Percentiles rank a stretch among this genome's conserved stretches.
These are phyloP conservation scores for Mormyrus iriodes DNA, from an alignment of 2,113 vertebrate species.

Conservation along the genomic window DNA sequence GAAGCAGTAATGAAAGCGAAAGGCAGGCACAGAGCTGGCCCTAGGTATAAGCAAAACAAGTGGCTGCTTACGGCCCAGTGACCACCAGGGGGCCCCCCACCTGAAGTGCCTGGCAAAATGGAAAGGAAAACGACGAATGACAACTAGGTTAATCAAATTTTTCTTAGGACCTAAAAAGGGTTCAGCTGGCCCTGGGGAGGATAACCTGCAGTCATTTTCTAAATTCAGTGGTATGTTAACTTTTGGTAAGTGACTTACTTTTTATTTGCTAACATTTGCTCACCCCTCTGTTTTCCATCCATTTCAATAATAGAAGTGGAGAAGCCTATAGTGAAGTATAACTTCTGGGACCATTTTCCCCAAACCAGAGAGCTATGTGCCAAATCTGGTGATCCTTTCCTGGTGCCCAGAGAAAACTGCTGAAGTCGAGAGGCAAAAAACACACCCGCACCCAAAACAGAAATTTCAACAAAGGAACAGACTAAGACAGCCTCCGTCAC, in stretches of 20 bases:
- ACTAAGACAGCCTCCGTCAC: background rate
- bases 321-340: background rate
- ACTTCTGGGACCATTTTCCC: background rate
- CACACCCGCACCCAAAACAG: background rate
- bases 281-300: background rate
- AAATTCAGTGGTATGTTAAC: background rate
- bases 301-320: background rate
- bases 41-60: background rate
- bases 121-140: background rate
- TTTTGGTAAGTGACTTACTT: background rate
- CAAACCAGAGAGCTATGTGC: background rate
- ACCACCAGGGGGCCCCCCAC: background rate
- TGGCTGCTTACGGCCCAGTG: background rate
- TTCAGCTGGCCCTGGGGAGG: background rate
- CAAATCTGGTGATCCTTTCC: background rate
- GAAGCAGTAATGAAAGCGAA: too few species aligned
- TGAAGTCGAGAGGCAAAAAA: background rate
- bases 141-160: background rate
- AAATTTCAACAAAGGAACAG: background rate
- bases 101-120: background rate
- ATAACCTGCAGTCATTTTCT: background rate
- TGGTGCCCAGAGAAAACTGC: background rate
- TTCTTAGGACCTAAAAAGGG: background rate
- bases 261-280: background rate
- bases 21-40: too few species aligned